Conservation (phyloP, 2,888 invertebrate species). For the Archaeoteleia sp. region DNA sequence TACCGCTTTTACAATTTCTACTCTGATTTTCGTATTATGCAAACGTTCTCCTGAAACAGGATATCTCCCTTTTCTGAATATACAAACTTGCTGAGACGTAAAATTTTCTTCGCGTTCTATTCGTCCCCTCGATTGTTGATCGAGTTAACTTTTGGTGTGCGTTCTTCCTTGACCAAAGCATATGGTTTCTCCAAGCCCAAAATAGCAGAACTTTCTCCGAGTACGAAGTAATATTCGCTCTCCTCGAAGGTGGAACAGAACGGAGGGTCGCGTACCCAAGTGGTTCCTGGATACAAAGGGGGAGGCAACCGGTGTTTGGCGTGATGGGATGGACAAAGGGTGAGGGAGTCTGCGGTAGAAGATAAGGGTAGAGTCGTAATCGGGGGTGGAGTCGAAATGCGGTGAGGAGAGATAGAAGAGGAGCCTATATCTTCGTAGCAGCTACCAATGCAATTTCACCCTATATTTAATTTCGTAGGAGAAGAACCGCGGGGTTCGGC, state of each 20-base stretch:
- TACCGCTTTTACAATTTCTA: too few species aligned
- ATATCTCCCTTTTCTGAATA: too few species aligned
- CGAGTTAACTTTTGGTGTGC: too few species aligned
- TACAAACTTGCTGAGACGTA: too few species aligned
- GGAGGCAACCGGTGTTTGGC: slow-evolving; percentile 65
- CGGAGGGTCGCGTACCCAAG: slow-evolving; percentile 58
- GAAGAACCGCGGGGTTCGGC: slow-evolving; percentile 37
- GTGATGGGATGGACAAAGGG: slow-evolving; percentile 60
- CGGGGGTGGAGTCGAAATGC: slow-evolving; percentile 39
- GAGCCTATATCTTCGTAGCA: slow-evolving; percentile 64
- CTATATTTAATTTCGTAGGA: slow-evolving; percentile 72
- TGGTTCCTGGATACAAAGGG: slow-evolving; percentile 66
- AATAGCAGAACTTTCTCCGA: slow-evolving; percentile 16
- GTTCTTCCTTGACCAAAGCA: neutral
- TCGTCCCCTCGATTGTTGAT: too few species aligned
- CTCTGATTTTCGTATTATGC: too few species aligned
- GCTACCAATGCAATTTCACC: slow-evolving; percentile 69
- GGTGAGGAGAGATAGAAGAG: slow-evolving; percentile 49
- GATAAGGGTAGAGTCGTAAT: slow-evolving; percentile 65
- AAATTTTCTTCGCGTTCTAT: too few species aligned
- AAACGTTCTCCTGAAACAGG: too few species aligned
- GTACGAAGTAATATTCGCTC: slow-evolving; percentile 18
- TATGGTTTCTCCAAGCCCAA: neutral
- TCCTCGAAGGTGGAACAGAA: slow-evolving; percentile 33
- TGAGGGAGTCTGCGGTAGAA: slow-evolving; percentile 69